These are phyloP conservation scores for Liparis tanakae DNA, from an alignment of 2,797 vertebrate genomes.

Conservation along the genomic window DNA sequence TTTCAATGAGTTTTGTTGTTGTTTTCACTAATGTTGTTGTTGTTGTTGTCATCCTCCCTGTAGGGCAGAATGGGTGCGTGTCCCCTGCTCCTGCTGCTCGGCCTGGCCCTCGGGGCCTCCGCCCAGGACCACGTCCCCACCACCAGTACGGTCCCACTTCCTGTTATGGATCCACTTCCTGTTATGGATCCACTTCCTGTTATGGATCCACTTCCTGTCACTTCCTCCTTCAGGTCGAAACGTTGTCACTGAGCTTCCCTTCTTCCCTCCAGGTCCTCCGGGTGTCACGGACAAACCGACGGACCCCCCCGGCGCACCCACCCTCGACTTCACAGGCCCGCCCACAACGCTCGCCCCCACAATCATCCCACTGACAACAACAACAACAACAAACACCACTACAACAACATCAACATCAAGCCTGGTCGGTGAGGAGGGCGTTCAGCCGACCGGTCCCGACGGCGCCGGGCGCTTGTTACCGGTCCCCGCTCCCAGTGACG, in stretches of 20 bases:
- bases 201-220: no score
- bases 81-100: conserved; percentile 84
- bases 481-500: conserved; percentile 18
- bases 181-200: no score
- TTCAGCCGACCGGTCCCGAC: conserved; percentile 23
- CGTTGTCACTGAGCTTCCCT: not conserved
- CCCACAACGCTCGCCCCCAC: conserved; percentile 23
- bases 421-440: conserved; percentile 1
- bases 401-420: conserved; percentile 14
- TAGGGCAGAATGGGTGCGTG: conserved; percentile 87
- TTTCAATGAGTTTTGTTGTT: conserved; percentile 30
- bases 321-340: conserved; percentile 36
- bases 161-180: no score
- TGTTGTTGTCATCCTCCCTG: not conserved
- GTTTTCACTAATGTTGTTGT: conserved; percentile 20
- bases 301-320: conserved; percentile 40
- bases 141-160: conserved; percentile 60
- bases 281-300: conserved; percentile 59
- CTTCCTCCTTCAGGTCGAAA: not conserved
- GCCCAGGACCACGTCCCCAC: conserved; percentile 65
- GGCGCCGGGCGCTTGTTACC: conserved; percentile 6
- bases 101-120: conserved; percentile 70
- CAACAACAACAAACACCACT: not conserved
- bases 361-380: conserved; percentile 10
- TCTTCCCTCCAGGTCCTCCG: conserved; percentile 58